Conservation (phyloP, 2,113 vertebrate genomes). For the Isichthys henryi region DNA sequence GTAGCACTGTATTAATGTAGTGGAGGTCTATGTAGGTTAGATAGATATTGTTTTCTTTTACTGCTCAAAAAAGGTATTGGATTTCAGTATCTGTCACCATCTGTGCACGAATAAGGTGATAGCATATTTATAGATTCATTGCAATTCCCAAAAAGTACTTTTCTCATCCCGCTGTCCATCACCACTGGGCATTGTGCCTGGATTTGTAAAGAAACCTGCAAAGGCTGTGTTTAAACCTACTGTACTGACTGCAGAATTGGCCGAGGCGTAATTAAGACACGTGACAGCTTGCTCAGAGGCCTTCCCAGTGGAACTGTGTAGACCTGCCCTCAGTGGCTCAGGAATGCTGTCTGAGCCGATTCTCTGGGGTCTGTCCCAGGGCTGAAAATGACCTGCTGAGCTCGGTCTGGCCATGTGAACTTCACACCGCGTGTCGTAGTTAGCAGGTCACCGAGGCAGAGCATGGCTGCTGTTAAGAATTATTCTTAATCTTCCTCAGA, state of each 20-base stretch:
- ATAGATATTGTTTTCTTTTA: not conserved
- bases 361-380: not conserved
- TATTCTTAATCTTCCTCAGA: not conserved
- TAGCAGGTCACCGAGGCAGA: not conserved
- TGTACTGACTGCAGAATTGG: not conserved
- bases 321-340: constrained; percentile 1
- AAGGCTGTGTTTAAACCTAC: not conserved
- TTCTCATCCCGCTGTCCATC: not conserved
- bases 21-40: not conserved
- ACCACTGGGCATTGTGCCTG: not conserved
- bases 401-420: not conserved
- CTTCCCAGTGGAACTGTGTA: not conserved
- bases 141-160: not conserved
- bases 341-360: not conserved
- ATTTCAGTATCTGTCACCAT: not conserved
- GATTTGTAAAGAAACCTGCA: not conserved
- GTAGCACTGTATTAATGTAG: not conserved
- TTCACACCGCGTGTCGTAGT: not conserved
- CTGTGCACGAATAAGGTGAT: not conserved
- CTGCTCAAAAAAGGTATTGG: not conserved
- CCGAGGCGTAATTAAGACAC: constrained; percentile 2
- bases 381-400: not conserved
- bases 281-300: not conserved
- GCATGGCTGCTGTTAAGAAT: not conserved
- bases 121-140: not conserved